Evolutionary conservation across 1,140 invertebrate species (phyloP).

Genomic region (Myzus persicae): DNA sequence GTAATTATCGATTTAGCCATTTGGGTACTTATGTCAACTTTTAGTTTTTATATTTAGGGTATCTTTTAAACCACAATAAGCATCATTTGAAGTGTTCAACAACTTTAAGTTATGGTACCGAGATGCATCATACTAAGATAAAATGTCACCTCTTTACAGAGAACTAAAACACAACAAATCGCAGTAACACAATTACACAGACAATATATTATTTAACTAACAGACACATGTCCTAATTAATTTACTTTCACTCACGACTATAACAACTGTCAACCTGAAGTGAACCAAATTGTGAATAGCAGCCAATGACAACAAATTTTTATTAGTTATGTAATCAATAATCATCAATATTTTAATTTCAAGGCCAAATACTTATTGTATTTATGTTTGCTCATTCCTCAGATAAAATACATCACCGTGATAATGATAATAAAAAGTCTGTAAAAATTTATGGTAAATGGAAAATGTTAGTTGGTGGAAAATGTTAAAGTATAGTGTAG

Average conservation of each 20-base stretch:
- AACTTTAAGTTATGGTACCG: neutral
- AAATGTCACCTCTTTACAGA: neutral
- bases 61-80: neutral
- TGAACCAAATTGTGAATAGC: neutral
- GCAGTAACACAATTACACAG: neutral
- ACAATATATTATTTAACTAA: neutral
- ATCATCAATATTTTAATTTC: neutral
- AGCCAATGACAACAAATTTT: neutral
- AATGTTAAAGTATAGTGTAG: too few relatives aligned
- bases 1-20: neutral
- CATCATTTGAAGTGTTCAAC: neutral
- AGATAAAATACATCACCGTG: too few relatives aligned
- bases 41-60: neutral
- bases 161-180: neutral
- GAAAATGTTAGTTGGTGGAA: too few relatives aligned
- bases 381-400: neutral
- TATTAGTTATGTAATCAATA: neutral
- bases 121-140: neutral
- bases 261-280: conserved; percentile 31
- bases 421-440: too few relatives aligned
- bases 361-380: neutral
- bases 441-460: too few relatives aligned
- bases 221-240: neutral
- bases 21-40: neutral
- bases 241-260: conserved; percentile 35